Evolutionary conservation across 1,140 invertebrate species (phyloP).

Genomic region (Melipona quadrifasciata): DNA sequence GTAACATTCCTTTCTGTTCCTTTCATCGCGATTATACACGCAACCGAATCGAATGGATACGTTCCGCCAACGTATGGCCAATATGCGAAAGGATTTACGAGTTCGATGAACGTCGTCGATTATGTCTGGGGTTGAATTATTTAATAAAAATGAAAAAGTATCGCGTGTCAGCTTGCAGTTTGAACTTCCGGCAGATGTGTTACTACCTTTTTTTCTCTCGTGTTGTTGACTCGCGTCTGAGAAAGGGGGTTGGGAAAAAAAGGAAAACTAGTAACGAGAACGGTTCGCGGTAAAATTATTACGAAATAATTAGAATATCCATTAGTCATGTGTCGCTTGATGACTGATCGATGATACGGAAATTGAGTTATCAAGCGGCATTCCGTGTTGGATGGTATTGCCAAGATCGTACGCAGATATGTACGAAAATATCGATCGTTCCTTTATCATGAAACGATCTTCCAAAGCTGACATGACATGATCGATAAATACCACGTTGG

Average conservation of each 20-base stretch:
- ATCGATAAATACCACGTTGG: neutral
- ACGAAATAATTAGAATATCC: slow-evolving; percentile 1
- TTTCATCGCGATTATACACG: neutral
- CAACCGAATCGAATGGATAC: slow-evolving; percentile 7
- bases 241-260: neutral
- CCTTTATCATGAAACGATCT: neutral
- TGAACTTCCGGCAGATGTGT: slow-evolving; percentile 22
- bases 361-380: slow-evolving; percentile 29
- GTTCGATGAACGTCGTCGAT: slow-evolving; percentile 39
- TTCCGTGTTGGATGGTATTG: neutral
- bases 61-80: neutral
- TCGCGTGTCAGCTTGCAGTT: slow-evolving; percentile 44
- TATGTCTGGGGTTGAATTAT: slow-evolving; percentile 28
- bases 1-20: neutral
- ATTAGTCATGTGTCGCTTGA: slow-evolving; percentile 5
- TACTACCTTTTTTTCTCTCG: neutral
- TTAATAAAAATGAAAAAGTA: slow-evolving; percentile 37
- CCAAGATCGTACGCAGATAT: neutral
- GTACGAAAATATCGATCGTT: neutral
- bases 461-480: neutral
- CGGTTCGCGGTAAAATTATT: neutral
- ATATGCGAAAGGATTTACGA: slow-evolving; percentile 39
- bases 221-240: slow-evolving; percentile 3
- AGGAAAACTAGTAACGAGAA: neutral
- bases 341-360: neutral